These are phyloP conservation scores for Malacoctenus gilli DNA, from an alignment of 2,797 vertebrate genomes.

Conservation along the genomic window DNA sequence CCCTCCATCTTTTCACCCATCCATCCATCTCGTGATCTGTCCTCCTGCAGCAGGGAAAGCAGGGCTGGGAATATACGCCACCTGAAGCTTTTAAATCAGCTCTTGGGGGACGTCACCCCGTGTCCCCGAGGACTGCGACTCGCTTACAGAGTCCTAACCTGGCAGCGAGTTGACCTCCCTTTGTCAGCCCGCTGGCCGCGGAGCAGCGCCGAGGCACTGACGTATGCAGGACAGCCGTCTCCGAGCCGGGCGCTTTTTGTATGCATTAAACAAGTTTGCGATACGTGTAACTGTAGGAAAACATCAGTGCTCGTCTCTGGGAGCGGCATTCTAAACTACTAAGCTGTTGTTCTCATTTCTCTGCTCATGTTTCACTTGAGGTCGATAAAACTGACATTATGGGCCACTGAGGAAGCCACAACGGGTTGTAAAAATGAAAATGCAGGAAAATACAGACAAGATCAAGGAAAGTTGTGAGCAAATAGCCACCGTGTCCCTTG, in stretches of 20 bases:
- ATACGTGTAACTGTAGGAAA: slow-evolving; percentile 47
- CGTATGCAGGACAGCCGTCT: slow-evolving; percentile 46
- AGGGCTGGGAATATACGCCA: slow-evolving; percentile 31
- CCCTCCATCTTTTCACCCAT: slow-evolving; percentile 61
- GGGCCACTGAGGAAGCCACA: slow-evolving; percentile 33
- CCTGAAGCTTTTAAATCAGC: slow-evolving; percentile 66
- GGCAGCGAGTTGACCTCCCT: slow-evolving; percentile 41
- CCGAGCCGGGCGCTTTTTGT: slow-evolving; percentile 48
- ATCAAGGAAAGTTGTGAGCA: slow-evolving; percentile 14
- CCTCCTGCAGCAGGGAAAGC: slow-evolving; percentile 41
- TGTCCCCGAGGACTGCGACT: slow-evolving; percentile 36
- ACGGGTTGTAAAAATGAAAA: slow-evolving; percentile 45
- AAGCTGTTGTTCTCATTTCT: slow-evolving; percentile 48
- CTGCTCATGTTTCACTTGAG: slow-evolving; percentile 48
- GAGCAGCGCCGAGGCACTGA: slow-evolving; percentile 33
- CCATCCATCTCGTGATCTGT: slow-evolving; percentile 65
- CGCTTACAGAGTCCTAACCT: slow-evolving; percentile 47
- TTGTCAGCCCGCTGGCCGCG: slow-evolving; percentile 43
- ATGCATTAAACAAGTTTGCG: slow-evolving; percentile 61
- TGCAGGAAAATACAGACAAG: slow-evolving; percentile 17
- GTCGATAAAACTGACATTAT: slow-evolving; percentile 48
- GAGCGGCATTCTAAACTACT: slow-evolving; percentile 51
- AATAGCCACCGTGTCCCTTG: not conserved
- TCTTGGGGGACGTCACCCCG: slow-evolving; percentile 36
- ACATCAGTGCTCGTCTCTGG: slow-evolving; percentile 45